A percentile compares a stretch with the other conserved stretches of the same genome.
Conservation (phyloP, 2,888 invertebrate species). For the Byasa hedistus region DNA sequence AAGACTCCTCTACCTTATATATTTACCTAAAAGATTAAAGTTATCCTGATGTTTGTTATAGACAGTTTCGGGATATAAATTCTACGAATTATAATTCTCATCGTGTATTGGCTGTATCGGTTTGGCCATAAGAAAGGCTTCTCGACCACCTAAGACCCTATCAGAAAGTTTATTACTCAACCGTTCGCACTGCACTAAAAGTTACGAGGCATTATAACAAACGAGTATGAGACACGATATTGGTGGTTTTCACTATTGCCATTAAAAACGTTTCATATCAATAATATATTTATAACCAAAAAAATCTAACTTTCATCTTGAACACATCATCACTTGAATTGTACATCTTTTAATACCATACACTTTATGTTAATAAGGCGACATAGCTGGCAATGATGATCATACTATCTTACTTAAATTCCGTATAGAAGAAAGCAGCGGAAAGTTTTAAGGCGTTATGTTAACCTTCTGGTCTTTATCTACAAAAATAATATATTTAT, state of each 20-base stretch:
- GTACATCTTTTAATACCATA: background rate
- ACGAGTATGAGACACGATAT: slow-evolving; percentile 10
- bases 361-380: too few relatives aligned
- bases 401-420: too few relatives aligned
- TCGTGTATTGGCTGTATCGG: slow-evolving; percentile 3
- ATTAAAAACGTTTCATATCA: slow-evolving; percentile 1
- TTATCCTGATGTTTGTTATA: background rate
- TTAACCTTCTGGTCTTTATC: too few relatives aligned
- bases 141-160: slow-evolving; percentile 10
- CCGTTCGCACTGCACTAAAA: slow-evolving; percentile 17
- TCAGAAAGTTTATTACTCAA: slow-evolving; percentile 16
- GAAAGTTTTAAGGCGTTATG: too few relatives aligned
- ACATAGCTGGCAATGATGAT: too few relatives aligned
- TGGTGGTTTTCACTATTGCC: slow-evolving; percentile 1
- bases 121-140: slow-evolving; percentile 8
- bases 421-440: too few relatives aligned
- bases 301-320: background rate
- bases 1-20: background rate
- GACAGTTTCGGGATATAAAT: background rate
- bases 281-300: background rate
- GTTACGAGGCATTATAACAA: slow-evolving; percentile 20
- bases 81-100: background rate
- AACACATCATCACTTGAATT: background rate
- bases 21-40: background rate
- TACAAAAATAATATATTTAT: background rate